phyloP scores from a whole-genome alignment of 2,113 vertebrate genomes.

The Apistogramma diplotaenia region DNA sequence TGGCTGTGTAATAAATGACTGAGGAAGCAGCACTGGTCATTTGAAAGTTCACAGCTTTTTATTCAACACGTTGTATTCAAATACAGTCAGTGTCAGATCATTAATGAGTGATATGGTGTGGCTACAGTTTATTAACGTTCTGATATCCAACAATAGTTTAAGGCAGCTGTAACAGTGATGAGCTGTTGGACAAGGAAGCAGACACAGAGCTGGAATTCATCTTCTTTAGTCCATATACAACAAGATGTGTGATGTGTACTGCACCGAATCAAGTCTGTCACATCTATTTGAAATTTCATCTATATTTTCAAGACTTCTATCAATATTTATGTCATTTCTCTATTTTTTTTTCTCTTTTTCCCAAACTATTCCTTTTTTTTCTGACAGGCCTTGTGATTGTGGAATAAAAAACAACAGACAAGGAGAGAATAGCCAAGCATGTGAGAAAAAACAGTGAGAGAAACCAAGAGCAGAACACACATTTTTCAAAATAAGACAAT shows the following conservation, averaged over 20 bases:
- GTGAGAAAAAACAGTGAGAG: background rate
- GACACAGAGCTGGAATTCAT: background rate
- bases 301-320: background rate
- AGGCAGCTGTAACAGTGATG: slow-evolving; percentile 4
- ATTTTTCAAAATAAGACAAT: slow-evolving; percentile 17
- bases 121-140: background rate
- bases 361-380: background rate
- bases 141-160: background rate
- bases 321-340: background rate
- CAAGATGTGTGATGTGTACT: background rate
- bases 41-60: slow-evolving; percentile 18
- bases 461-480: background rate
- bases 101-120: background rate
- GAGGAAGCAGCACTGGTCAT: background rate
- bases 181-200: background rate
- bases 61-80: slow-evolving; percentile 26
- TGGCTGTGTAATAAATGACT: background rate
- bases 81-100: slow-evolving; percentile 26
- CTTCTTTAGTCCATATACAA: background rate
- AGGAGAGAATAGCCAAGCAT: background rate
- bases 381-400: background rate
- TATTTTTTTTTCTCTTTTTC: background rate
- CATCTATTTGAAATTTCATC: background rate
- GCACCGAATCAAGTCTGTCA: background rate
- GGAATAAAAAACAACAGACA: background rate